Percentiles rank a stretch among this genome's conserved stretches.
These are phyloP conservation scores for Copidosoma floridanum DNA, from an alignment of 1,140 invertebrate genomes.

Conservation along the genomic window DNA sequence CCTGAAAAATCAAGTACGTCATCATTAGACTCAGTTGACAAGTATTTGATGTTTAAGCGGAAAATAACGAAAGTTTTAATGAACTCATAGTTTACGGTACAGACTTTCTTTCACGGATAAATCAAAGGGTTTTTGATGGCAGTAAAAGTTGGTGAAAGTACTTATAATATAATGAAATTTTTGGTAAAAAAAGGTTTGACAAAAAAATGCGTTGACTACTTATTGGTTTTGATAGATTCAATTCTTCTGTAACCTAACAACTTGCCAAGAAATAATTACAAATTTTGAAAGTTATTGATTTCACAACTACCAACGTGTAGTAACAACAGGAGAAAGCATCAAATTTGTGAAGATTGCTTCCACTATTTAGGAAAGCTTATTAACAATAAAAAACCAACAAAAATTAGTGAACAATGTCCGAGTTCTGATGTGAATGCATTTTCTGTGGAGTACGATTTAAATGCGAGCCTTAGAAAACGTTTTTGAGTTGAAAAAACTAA, in stretches of 20 bases:
- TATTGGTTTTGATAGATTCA: not conserved
- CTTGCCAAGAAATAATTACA: constrained; percentile 10
- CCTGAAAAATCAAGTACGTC: too few species aligned
- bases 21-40: too few species aligned
- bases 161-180: too few species aligned
- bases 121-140: too few species aligned
- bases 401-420: too few species aligned
- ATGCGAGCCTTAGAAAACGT: constrained; percentile 6
- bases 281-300: constrained; percentile 13
- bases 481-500: constrained; percentile 19
- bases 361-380: constrained; percentile 15
- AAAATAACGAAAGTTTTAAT: too few species aligned
- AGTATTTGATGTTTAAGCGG: too few species aligned
- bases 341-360: constrained; percentile 24
- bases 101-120: too few species aligned
- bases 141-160: too few species aligned
- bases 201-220: constrained; percentile 9
- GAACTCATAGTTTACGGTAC: too few species aligned
- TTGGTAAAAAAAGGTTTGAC: constrained; percentile 23
- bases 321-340: constrained; percentile 18
- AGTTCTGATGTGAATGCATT: not conserved
- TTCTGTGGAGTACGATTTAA: not conserved
- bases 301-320: not conserved
- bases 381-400: constrained; percentile 16
- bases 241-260: constrained; percentile 16